Base-by-base conservation (phyloP, 2,113 vertebrate species). In the Proteles cristata region DNA sequence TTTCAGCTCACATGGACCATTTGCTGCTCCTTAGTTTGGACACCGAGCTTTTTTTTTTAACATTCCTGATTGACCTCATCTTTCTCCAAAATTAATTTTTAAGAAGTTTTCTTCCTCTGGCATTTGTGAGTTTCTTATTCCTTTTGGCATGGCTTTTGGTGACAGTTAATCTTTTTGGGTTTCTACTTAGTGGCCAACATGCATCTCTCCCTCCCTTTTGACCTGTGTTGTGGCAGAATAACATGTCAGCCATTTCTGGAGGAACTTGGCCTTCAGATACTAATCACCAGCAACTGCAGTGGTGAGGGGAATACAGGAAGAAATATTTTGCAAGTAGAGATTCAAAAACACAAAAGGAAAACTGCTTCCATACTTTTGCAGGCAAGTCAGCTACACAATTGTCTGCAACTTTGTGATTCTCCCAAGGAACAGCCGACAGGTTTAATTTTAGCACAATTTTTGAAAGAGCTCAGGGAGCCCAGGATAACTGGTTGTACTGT, bases 371-470 rank as follows among this genome's bases (percentile, higher is more conserved):
- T 50, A 53, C 55, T 73, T 94, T 61, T 82, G 17, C 35, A 92
- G 50, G 39, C 77, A 93, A 85, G n/a, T 82, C 77, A 93, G 81
- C 55, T 87, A 26, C 25, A 66, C 1, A 4, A 90, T 89, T 35
- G 15, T 53, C 71, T 82, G 73, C 71, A 90, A 79, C 23, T 76
- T 58, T 43, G 28, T 55, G 53, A 55, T 89, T n/a, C n/a, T 97
- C 58, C 71, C 39, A 93, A 88, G 68, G 28, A 93, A 73, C 0
- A 79, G 43, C 91, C 23, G 53, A 88, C 88, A 96, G 43, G 31
- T 86, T 77, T 86, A 68, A 97, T 94, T 96, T 96, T 55, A 91
- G 73, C 68, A 86, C 53, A 31, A 4, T 26, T 25, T 66, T 93
- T 96, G n/a, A 88, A 93, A 69, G 66, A 86, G 82, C 91, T 48